These are phyloP conservation scores for Tiphia femorata DNA, from an alignment of 2,888 invertebrate genomes.

Conservation along the genomic window DNA sequence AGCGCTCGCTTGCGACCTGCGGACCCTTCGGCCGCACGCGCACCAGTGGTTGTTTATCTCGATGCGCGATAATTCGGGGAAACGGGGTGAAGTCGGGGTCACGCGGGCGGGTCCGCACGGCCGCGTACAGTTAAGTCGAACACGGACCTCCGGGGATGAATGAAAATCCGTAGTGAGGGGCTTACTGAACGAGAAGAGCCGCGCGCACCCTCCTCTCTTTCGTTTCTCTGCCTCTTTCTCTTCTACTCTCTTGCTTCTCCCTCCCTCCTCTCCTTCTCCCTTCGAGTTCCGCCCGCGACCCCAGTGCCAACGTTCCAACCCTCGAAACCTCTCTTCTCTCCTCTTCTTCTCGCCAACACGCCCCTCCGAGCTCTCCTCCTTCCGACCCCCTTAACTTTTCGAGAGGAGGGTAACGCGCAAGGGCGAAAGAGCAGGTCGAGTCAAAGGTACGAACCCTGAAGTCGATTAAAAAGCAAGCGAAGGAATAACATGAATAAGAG, in stretches of 20 bases:
- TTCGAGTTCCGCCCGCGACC: neutral
- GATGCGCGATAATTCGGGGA: neutral
- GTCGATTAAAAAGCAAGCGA: no score
- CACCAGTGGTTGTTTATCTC: constrained; percentile 12
- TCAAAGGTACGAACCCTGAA: no score
- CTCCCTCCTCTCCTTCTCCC: neutral
- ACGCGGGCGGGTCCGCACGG: neutral
- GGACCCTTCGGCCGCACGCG: no score
- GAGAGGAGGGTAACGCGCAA: no score
- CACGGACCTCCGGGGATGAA: constrained; percentile 18
- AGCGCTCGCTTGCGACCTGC: no score
- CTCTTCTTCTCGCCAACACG: no score
- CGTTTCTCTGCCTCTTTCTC: neutral
- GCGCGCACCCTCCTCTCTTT: neutral
- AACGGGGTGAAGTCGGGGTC: neutral
- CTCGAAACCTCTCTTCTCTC: no score
- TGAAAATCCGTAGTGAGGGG: constrained; percentile 28
- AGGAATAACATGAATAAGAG: no score
- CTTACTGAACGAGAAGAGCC: constrained; percentile 20
- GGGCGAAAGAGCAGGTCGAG: no score
- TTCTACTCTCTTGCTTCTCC: neutral
- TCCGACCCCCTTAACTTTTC: no score
- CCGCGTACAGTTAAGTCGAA: constrained; percentile 6
- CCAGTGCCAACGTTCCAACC: no score
- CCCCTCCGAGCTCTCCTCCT: no score